Percentiles rank a stretch among this genome's conserved stretches.
These are phyloP conservation scores for Scotopteryx bipunctaria DNA, from an alignment of 2,888 invertebrate genomes.

Conservation along the genomic window DNA sequence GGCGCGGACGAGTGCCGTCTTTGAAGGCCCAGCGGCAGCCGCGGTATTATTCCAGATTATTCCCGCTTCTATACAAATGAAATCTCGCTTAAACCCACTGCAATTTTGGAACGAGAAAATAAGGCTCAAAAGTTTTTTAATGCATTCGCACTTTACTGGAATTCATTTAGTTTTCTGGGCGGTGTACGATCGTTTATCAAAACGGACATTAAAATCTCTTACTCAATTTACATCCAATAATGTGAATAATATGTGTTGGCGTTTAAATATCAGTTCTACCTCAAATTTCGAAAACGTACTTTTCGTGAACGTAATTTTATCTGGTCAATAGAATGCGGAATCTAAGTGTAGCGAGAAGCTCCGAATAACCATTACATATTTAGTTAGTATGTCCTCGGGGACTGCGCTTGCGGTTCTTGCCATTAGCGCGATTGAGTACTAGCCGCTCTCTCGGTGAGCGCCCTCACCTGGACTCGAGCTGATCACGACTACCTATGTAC, in stretches of 20 bases:
- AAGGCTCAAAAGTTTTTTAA: constrained; percentile 78
- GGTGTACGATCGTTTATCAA: constrained; percentile 16
- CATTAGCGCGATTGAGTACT: constrained; percentile 77
- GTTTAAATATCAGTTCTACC: background rate
- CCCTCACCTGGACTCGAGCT: constrained; percentile 34
- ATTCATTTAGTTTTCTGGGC: constrained; percentile 57
- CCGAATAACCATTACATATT: constrained; percentile 75
- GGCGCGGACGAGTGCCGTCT: constrained; percentile 80
- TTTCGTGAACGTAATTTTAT: constrained; percentile 49
- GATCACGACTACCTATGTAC: constrained; percentile 27
- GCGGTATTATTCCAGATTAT: constrained; percentile 83
- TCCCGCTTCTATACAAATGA: constrained; percentile 81
- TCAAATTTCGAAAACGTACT: background rate
- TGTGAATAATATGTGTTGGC: constrained; percentile 1
- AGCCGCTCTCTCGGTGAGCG: constrained; percentile 38
- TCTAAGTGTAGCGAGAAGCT: constrained; percentile 63
- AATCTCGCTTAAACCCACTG: constrained; percentile 82
- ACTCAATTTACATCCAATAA: constrained; percentile 9
- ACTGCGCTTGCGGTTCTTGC: constrained; percentile 75
- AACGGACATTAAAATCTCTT: background rate
- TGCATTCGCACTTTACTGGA: constrained; percentile 69
- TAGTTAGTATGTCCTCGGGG: constrained; percentile 71
- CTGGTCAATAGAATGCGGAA: constrained; percentile 58
- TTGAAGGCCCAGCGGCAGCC: constrained; percentile 78
- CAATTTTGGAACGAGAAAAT: constrained; percentile 81